phyloP scores from a whole-genome alignment of 2,113 vertebrate genomes.

The Suricata suricatta region DNA sequence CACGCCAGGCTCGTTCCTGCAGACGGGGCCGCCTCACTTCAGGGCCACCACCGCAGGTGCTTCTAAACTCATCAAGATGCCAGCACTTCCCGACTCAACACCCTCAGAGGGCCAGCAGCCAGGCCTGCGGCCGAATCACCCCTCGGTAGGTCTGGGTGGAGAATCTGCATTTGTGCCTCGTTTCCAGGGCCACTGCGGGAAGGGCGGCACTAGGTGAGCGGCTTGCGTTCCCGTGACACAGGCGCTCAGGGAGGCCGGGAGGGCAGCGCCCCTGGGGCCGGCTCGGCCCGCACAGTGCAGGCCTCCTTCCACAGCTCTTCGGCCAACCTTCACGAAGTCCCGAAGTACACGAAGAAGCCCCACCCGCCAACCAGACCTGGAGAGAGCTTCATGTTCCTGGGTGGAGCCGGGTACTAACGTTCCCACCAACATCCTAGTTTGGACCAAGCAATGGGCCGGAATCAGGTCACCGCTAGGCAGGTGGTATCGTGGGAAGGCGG shows the following conservation, averaged over 20 bases:
- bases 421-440: not conserved
- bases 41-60: not conserved
- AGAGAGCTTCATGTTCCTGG: not conserved
- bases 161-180: not conserved
- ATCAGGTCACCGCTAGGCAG: not conserved
- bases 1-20: not conserved
- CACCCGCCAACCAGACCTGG: not conserved
- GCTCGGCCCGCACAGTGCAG: not conserved
- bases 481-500: not conserved
- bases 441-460: not conserved
- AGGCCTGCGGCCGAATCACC: not conserved
- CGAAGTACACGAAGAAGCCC: not conserved
- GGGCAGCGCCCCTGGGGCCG: not conserved
- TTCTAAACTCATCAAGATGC: not conserved
- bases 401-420: not conserved
- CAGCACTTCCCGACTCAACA: not conserved
- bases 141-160: not conserved
- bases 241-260: not conserved
- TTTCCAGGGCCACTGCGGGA: not conserved
- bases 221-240: not conserved
- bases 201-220: not conserved
- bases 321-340: not conserved
- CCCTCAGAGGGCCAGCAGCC: not conserved
- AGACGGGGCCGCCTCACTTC: not conserved
- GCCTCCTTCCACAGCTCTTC: not conserved